Conservation (phyloP, 1,140 invertebrate genomes). For the Scaptomyza pallida region DNA sequence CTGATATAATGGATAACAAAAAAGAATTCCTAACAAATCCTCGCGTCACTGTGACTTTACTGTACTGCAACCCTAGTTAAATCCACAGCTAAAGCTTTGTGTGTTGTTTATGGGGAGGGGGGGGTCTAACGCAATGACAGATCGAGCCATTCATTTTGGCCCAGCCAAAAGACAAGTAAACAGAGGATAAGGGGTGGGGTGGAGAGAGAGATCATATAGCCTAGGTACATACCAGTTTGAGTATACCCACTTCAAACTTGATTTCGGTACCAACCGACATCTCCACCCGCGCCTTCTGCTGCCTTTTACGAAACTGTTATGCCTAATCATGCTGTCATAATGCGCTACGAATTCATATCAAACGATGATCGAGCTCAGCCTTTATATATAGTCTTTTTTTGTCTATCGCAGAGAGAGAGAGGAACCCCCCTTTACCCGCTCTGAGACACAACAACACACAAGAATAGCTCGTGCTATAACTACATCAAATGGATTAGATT, state of each 20-base stretch:
- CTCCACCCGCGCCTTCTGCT: slow-evolving; percentile 60
- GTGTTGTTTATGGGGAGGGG: slow-evolving; percentile 2
- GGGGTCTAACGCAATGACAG: slow-evolving; percentile 69
- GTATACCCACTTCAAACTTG: slow-evolving; percentile 75
- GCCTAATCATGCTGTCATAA: slow-evolving; percentile 84
- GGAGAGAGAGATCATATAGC: slow-evolving; percentile 35
- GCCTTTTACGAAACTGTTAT: slow-evolving; percentile 82
- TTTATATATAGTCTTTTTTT: slow-evolving; percentile 70
- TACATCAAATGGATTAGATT: slow-evolving; percentile 83
- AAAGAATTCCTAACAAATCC: neutral
- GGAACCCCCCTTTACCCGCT: neutral
- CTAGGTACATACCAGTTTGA: slow-evolving; percentile 48
- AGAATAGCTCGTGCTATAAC: slow-evolving; percentile 83
- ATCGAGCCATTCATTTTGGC: slow-evolving; percentile 56
- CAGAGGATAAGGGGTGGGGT: neutral
- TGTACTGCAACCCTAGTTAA: slow-evolving; percentile 48
- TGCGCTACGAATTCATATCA: slow-evolving; percentile 83
- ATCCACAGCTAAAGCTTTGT: slow-evolving; percentile 29
- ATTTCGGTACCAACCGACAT: slow-evolving; percentile 62
- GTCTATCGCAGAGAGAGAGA: slow-evolving; percentile 27
- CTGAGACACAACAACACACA: slow-evolving; percentile 70
- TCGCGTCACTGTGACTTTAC: neutral
- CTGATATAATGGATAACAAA: neutral
- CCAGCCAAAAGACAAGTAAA: slow-evolving; percentile 18
- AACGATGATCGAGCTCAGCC: slow-evolving; percentile 80